Base-by-base conservation (phyloP, 2,113 vertebrate species). In the Amazona vittata region DNA sequence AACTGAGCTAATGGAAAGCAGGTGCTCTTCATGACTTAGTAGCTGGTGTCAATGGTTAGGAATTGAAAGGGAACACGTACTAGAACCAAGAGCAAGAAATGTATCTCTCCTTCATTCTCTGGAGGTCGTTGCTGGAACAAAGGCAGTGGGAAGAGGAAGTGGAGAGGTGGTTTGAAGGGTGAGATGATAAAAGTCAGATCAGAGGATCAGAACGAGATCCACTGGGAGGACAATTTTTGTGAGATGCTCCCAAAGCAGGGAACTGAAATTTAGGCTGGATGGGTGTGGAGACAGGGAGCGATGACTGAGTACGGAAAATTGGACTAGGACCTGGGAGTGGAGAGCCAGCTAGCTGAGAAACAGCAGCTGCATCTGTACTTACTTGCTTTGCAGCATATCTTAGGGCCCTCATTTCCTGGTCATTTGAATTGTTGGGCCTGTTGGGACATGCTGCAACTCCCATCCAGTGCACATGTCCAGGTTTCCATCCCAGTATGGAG, bases 381-480 rank as follows among this genome's bases (percentile, higher is more conserved):
- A 96, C 95, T 96, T 91, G 96, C 84, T 96, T 57, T 95, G 70
- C 95, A 95, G 94, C 91, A 93, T 96, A 87, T 89, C 91, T 96
- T 52, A 60, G 47, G 47, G 91, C 50, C 31, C 44, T 89, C 47
- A 15, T 94, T 93, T 97, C 91, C 91, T 96, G 94, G 95, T 96
- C 94, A 94, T 94, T 81, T n/a, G 86, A 91, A 94, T 13, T 37
- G 47, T 25, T 6, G 0, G 2, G 93, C 95, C 65, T 93, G 96
- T 76, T 87, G n/a, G 52, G 57, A 76, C 96, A 95, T 0, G 86
- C 83, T 87, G 62, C 35, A 82, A 33, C 81, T 95, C 37, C 68
- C 62, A 79, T 79, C 21, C 52, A 73, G 52, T n/a, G 41, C 67
- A 85, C 15, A 52, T 75, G 78, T 89, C 93, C 93, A 94, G 68